Percentiles rank a stretch among this genome's conserved stretches.
These are phyloP conservation scores for Plecotus auritus DNA, from an alignment of 2,113 vertebrate species.

Conservation along the genomic window DNA sequence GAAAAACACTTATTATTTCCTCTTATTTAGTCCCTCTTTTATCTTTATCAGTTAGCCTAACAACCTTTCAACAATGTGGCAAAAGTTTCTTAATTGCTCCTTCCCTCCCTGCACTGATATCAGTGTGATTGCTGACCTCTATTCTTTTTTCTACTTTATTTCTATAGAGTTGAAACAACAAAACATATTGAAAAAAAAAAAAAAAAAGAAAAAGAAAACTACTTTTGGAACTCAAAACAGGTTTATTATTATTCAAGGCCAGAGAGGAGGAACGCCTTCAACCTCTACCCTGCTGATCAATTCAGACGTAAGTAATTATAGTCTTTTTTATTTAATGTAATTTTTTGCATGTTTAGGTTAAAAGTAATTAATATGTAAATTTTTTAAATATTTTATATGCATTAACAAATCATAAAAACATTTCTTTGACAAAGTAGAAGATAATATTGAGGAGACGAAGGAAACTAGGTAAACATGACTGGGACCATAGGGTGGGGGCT, in stretches of 20 bases:
- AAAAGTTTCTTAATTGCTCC: constrained; percentile 9
- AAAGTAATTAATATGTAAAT: not conserved
- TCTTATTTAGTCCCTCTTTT: not conserved
- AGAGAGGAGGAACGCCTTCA: not conserved
- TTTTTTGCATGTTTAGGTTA: not conserved
- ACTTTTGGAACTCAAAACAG: not conserved
- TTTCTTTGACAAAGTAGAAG: not conserved
- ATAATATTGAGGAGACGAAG: not conserved
- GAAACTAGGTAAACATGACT: too few species aligned
- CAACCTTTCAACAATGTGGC: not conserved
- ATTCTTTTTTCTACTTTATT: not conserved
- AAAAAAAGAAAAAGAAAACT: not conserved
- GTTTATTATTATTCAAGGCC: not conserved
- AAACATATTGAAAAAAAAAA: not conserved
- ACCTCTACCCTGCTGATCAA: not conserved
- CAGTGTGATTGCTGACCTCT: not conserved
- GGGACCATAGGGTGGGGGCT: too few species aligned
- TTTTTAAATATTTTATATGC: not conserved
- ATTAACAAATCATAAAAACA: not conserved
- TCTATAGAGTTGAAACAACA: not conserved
- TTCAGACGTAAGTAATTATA: not conserved
- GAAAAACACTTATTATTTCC: constrained; percentile 18
- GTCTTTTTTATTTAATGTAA: not conserved
- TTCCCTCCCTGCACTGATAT: not conserved
- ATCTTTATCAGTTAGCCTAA: not conserved